A percentile compares a stretch with the other conserved stretches of the same genome.
Conservation (phyloP, 2,797 vertebrate genomes). For the Anabacerthia variegaticeps region DNA sequence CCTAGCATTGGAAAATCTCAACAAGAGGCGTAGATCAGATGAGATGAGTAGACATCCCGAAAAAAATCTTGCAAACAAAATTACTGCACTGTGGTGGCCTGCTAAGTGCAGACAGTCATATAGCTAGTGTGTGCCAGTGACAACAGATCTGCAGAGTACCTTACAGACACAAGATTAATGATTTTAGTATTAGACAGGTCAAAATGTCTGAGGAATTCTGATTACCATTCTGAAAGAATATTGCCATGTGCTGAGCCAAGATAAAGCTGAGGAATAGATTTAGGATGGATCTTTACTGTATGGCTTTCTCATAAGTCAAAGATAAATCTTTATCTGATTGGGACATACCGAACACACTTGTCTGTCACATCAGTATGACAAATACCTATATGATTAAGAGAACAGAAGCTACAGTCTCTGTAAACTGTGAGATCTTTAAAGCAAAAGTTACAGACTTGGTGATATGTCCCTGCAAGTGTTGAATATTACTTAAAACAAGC, state of each 20-base stretch:
- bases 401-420: neutral
- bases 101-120: neutral
- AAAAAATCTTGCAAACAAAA: neutral
- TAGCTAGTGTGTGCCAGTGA: neutral
- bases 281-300: neutral
- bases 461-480: neutral
- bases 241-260: neutral
- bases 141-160: neutral
- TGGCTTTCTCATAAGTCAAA: neutral
- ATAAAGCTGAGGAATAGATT: conserved; percentile 22
- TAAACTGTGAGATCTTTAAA: neutral
- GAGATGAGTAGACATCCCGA: neutral
- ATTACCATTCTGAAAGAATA: neutral
- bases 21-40: neutral
- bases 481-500: neutral
- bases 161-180: neutral
- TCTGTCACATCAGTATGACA: neutral
- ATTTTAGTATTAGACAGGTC: conserved; percentile 12
- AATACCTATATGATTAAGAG: neutral
- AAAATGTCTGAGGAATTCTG: conserved; percentile 6
- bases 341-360: neutral
- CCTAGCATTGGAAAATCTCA: neutral
- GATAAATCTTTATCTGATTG: neutral
- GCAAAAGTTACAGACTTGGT: neutral
- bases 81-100: neutral